A percentile compares a stretch with the other conserved stretches of the same genome.
Evolutionary conservation across 2,113 vertebrate species (phyloP).

Genomic region (Oreochromis niloticus): DNA sequence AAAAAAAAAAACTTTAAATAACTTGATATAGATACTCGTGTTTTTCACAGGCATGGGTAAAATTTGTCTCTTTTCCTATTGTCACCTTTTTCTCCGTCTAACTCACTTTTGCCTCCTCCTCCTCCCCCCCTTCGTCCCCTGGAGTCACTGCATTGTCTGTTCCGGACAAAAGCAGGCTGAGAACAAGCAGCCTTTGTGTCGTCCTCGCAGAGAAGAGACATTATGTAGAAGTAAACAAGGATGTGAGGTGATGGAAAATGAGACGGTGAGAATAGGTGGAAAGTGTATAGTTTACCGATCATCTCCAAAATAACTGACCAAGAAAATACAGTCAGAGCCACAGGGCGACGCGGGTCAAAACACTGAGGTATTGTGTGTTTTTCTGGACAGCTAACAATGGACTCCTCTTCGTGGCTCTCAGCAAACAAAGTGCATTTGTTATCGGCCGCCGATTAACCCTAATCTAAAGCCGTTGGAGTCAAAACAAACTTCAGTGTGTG

Average conservation of each 20-base stretch:
- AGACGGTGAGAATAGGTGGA: not conserved
- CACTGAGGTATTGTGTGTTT: not conserved
- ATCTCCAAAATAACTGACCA: not conserved
- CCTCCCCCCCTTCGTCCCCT: not conserved
- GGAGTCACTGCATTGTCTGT: constrained; percentile 16
- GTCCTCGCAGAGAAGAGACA: not conserved
- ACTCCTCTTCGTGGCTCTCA: not conserved
- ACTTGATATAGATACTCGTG: rapidly evolving
- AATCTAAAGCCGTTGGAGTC: not conserved
- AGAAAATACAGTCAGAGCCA: not conserved
- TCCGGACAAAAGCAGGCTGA: constrained; percentile 30
- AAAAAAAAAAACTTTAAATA: not conserved
- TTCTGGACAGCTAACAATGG: not conserved
- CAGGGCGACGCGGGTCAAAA: not conserved
- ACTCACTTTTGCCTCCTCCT: not conserved
- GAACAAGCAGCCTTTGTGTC: constrained; percentile 39
- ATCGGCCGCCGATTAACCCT: not conserved
- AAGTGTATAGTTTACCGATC: not conserved
- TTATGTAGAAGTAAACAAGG: not conserved
- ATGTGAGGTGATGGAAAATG: not conserved
- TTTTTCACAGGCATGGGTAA: not conserved
- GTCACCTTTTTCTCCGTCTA: not conserved
- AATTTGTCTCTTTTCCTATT: not conserved
- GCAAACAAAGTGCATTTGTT: not conserved
- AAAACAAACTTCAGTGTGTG: not conserved